Evolutionary conservation across 2,113 vertebrate species (phyloP).

Genomic region (Phasianus colchicus): DNA sequence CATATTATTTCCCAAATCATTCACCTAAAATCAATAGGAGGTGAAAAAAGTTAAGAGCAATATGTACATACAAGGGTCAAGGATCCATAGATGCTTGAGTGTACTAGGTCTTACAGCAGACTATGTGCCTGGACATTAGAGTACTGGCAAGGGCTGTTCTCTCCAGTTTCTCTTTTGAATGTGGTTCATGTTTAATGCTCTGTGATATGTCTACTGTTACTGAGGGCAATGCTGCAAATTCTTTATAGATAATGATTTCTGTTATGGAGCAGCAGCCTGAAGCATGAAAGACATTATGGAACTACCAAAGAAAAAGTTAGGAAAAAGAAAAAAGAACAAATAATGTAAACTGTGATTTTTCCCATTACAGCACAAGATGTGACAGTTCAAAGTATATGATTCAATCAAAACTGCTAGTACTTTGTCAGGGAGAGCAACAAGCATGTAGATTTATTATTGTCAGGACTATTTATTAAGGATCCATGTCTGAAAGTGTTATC

Average conservation of each 20-base stretch:
- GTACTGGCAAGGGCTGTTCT: not conserved
- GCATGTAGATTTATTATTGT: not conserved
- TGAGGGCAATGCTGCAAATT: not conserved
- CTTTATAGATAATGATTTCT: not conserved
- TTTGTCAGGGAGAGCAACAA: not conserved
- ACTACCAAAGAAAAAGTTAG: not conserved
- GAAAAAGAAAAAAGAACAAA: not conserved
- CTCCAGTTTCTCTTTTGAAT: not conserved
- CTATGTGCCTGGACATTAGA: not conserved
- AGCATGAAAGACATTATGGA: not conserved
- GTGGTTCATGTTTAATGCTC: not conserved
- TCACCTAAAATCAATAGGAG: not conserved
- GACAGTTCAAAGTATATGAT: not conserved
- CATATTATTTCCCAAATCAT: rapidly evolving
- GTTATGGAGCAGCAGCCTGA: not conserved
- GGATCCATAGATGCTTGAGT: not conserved
- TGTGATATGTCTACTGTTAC: not conserved
- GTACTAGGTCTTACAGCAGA: not conserved
- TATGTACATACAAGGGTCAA: not conserved
- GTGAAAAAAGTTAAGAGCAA: not conserved
- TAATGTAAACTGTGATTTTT: not conserved
- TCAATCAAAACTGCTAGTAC: not conserved
- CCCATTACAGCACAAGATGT: not conserved
- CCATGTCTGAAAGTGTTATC: not conserved
- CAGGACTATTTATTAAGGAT: not conserved